Evolutionary conservation across 2,113 vertebrate species (phyloP).

Genomic region (Aleadryas rufinucha): DNA sequence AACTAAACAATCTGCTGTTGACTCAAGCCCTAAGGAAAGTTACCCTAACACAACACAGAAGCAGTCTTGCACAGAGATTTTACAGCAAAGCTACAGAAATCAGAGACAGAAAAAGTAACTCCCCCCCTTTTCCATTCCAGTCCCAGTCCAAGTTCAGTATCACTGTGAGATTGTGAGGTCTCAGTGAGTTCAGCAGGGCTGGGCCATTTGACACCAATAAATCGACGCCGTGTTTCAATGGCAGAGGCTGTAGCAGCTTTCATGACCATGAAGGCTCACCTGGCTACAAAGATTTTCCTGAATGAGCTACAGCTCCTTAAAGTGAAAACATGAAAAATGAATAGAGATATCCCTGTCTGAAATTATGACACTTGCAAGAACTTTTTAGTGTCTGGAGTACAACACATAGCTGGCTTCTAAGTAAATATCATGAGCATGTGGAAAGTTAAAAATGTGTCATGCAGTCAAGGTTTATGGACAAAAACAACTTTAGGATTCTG

Average conservation of each 20-base stretch:
- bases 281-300: background rate
- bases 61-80: background rate
- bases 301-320: background rate
- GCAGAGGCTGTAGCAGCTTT: background rate
- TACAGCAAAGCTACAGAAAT: background rate
- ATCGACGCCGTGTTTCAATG: rapidly evolving
- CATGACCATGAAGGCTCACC: background rate
- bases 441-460: background rate
- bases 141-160: background rate
- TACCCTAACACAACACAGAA: background rate
- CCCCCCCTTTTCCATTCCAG: background rate
- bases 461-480: background rate
- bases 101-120: background rate
- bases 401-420: background rate
- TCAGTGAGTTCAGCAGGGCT: background rate
- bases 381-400: background rate
- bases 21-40: background rate
- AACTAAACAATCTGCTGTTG: background rate
- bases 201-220: background rate
- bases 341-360: background rate
- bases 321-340: background rate
- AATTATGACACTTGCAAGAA: background rate
- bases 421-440: background rate
- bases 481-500: background rate
- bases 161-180: background rate